These are phyloP conservation scores for Eunapius fragilis DNA, from an alignment of 37 sponge, comb jelly and placozoan species.

Conservation along the genomic window DNA sequence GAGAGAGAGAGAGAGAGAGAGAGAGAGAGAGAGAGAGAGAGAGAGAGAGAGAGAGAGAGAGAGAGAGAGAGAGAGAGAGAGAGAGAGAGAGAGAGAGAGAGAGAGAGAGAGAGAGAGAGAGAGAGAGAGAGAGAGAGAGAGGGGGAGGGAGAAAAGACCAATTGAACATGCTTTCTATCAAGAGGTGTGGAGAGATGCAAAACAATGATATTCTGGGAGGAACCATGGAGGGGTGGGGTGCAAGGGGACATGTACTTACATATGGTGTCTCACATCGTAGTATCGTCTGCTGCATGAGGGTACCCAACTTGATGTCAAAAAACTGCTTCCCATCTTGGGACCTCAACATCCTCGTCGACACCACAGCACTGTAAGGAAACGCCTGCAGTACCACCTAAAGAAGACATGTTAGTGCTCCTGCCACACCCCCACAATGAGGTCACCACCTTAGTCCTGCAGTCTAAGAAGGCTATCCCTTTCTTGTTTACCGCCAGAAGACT, in stretches of 20 bases:
- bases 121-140: background rate
- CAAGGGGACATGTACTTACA: conserved; percentile 10
- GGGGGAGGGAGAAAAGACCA: background rate
- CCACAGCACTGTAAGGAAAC: conserved; percentile 49
- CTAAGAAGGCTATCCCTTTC: conserved; percentile 50
- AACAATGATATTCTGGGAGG: no score
- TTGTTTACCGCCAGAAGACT: conserved; percentile 62
- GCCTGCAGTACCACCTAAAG: conserved; percentile 31
- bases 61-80: background rate
- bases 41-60: background rate
- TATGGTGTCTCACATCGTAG: conserved; percentile 71
- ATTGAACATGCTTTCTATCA: no score
- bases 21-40: background rate
- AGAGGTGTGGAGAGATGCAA: background rate
- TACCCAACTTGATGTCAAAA: conserved; percentile 76
- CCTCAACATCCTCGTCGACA: conserved; percentile 65
- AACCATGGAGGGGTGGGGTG: background rate
- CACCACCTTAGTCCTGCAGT: conserved; percentile 49
- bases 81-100: background rate
- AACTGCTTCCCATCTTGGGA: conserved; percentile 66
- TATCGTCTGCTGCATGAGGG: conserved; percentile 64
- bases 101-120: background rate
- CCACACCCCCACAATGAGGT: no score
- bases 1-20: background rate
- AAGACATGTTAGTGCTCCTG: background rate